phyloP scores from a whole-genome alignment of 2,888 invertebrate genomes.

The Galerucella calmariensis region DNA sequence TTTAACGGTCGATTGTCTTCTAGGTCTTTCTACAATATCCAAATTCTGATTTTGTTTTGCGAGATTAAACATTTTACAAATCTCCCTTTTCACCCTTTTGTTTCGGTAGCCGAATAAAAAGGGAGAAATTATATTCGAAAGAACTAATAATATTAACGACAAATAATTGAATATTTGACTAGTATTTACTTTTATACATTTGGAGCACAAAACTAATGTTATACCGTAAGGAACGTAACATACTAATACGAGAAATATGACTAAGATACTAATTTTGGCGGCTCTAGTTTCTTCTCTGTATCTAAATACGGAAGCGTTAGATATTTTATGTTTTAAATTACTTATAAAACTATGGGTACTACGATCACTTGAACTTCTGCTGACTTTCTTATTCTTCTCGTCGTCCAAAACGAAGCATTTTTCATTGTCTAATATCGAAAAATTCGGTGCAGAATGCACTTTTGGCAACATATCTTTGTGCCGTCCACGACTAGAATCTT shows the following conservation, averaged over 20 bases:
- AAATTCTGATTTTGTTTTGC: slow-evolving; percentile 36
- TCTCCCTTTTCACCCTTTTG: slow-evolving; percentile 72
- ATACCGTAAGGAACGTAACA: slow-evolving; percentile 67
- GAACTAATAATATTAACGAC: slow-evolving; percentile 70
- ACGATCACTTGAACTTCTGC: slow-evolving; percentile 69
- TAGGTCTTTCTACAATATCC: slow-evolving; percentile 34
- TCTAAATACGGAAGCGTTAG: slow-evolving; percentile 85
- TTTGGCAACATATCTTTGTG: slow-evolving; percentile 55
- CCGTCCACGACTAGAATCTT: slow-evolving; percentile 57
- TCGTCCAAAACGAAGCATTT: slow-evolving; percentile 34
- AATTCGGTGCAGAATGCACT: slow-evolving; percentile 61
- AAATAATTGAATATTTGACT: slow-evolving; percentile 67
- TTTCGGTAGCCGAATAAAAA: slow-evolving; percentile 83
- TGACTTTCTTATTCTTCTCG: slow-evolving; percentile 63
- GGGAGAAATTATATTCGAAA: slow-evolving; percentile 76
- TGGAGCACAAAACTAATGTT: slow-evolving; percentile 58
- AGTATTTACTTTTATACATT: slow-evolving; percentile 54
- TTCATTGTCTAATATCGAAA: slow-evolving; percentile 51
- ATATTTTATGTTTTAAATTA: slow-evolving; percentile 81
- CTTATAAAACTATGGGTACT: slow-evolving; percentile 74
- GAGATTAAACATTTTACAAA: slow-evolving; percentile 66
- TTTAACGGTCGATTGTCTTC: slow-evolving; percentile 27
- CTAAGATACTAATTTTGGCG: slow-evolving; percentile 85
- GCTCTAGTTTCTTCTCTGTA: slow-evolving; percentile 91
- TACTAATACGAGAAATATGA: slow-evolving; percentile 74